Evolutionary conservation across 2,797 vertebrate species (phyloP), one percentile per base, ranked within the genome.

Genomic region (Crenuchus spilurus): DNA sequence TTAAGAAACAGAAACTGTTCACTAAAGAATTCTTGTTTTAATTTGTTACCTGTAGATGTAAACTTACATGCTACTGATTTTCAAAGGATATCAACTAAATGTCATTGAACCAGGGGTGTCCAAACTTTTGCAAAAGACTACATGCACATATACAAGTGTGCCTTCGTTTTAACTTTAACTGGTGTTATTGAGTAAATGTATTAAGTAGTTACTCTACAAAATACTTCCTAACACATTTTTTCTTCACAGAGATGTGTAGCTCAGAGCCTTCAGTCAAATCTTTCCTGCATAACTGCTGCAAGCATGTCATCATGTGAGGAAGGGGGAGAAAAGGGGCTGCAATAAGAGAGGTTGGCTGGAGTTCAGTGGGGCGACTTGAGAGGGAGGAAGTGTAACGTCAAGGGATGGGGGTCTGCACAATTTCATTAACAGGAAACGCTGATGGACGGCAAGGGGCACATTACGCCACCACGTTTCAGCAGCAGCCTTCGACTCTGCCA

Each of bases 341-440:
- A 46, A 37, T 37, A 28, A 24, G 31, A n/a, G 22, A 37, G 72
- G 60, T 61, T 42, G 30, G 26, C 28, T 58, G 42, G 37, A 76
- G 70, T 78, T 76, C 70, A 67, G 44, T 8, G 30, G 69, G 52
- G 55, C 14, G 64, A 54, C 63, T n/a, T 41, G 35, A 76, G 60
- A 84, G 70, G 80, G 87, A 91, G 87, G 91, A 93, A 93, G 87
- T 78, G 51, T 48, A 85, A 91, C 88, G 91, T 92, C 89, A 90
- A 90, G 86, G 86, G 84, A 76, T 78, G 83, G 62, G 86, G 90
- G 90, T 90, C 93, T 91, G 91, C 88, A 80, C 88, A 87, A 84
- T 88, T 90, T 94, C 94, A 94, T 91, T 91, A 88, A 90, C 90
- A 95, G 94, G 94, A 95, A 96, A 88, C 8, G 61, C 55, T 89